phyloP scores from a whole-genome alignment of 2,888 invertebrate species.

The Apamea crenata region DNA sequence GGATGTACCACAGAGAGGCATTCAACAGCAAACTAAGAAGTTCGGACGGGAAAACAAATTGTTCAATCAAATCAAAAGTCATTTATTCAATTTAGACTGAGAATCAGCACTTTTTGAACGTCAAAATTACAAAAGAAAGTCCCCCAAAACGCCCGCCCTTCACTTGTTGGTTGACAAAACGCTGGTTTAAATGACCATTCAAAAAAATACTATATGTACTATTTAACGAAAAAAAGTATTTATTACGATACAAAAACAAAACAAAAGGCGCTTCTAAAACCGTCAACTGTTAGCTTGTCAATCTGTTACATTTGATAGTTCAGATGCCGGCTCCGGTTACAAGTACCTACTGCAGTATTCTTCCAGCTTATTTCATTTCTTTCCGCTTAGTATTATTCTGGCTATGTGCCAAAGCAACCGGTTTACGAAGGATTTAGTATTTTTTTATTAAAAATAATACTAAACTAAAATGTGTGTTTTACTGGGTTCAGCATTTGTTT shows the following conservation, averaged over 20 bases:
- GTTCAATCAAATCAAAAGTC: too few relatives aligned
- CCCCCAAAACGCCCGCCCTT: too few relatives aligned
- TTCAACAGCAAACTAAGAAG: not conserved
- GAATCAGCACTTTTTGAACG: too few relatives aligned
- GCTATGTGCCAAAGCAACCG: constrained; percentile 58
- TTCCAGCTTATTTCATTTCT: constrained; percentile 58
- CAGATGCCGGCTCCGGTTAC: constrained; percentile 54
- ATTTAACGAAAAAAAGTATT: not conserved
- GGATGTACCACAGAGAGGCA: not conserved
- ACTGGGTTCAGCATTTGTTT: constrained; percentile 33
- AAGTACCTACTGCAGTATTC: constrained; percentile 32
- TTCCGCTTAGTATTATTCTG: constrained; percentile 54
- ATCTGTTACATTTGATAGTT: constrained; percentile 53
- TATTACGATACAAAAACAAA: not conserved
- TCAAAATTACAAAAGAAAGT: too few relatives aligned
- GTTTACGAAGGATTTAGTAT: constrained; percentile 56
- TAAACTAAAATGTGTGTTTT: constrained; percentile 37
- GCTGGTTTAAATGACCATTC: not conserved
- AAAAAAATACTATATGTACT: not conserved
- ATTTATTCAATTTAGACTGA: too few relatives aligned
- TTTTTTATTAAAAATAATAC: constrained; percentile 55
- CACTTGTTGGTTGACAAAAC: too few relatives aligned
- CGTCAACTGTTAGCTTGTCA: constrained; percentile 43
- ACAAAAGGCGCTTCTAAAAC: not conserved
- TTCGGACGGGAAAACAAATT: not conserved